These are phyloP conservation scores for Drosophila rhopaloa DNA, from an alignment of 1,140 invertebrate species.

Conservation along the genomic window DNA sequence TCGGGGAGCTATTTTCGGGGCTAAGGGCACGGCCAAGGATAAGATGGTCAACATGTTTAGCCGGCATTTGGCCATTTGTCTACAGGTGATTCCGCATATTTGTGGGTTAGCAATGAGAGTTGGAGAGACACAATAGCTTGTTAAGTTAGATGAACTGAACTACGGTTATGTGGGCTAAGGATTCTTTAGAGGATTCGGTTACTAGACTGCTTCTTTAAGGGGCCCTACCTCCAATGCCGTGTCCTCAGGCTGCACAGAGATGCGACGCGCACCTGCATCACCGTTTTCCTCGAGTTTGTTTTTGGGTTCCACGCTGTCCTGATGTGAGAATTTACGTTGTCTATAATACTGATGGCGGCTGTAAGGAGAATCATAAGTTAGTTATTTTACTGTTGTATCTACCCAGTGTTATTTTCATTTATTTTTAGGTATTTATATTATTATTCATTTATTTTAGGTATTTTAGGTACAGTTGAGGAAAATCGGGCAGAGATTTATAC, in stretches of 20 bases:
- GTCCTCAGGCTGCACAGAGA: slow-evolving; percentile 91
- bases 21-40: slow-evolving; percentile 61
- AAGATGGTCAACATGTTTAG: slow-evolving; percentile 68
- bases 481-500: no score
- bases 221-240: slow-evolving; percentile 87
- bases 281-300: slow-evolving; percentile 80
- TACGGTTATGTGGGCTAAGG: neutral
- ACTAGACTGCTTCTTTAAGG: slow-evolving; percentile 33
- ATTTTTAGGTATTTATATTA: no score
- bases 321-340: slow-evolving; percentile 90
- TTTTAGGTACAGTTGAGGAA: no score
- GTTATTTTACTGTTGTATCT: neutral
- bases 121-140: slow-evolving; percentile 39
- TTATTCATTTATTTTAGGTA: neutral
- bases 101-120: slow-evolving; percentile 40
- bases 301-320: slow-evolving; percentile 86
- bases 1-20: neutral
- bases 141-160: slow-evolving; percentile 38
- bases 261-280: slow-evolving; percentile 85
- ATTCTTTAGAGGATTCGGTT: neutral
- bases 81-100: slow-evolving; percentile 58
- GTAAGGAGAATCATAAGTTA: neutral
- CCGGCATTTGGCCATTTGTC: slow-evolving; percentile 77
- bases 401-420: neutral
- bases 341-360: slow-evolving; percentile 88